Conservation (phyloP, 1,140 invertebrate genomes). For the Matsumurasca onukii region DNA sequence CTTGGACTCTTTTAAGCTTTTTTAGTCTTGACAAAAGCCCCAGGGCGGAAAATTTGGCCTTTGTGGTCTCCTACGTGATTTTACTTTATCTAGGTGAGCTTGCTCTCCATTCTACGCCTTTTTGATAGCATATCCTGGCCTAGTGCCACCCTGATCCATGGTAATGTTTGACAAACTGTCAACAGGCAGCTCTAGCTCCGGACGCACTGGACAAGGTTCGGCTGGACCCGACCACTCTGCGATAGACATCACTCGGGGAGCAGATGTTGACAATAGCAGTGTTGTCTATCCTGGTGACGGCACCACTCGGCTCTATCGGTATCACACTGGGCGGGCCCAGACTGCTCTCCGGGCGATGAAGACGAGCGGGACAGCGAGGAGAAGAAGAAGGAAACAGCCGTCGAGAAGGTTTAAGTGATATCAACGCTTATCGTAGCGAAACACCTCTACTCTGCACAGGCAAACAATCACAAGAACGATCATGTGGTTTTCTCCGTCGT, state of each 20-base stretch:
- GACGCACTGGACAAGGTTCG: conserved; percentile 61
- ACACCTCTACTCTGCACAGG: no score
- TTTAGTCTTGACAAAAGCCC: neutral
- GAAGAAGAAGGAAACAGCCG: neutral
- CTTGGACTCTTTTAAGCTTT: no score
- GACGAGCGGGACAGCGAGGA: neutral
- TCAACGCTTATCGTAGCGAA: neutral
- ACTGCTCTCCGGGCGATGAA: neutral
- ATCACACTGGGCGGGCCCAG: conserved; percentile 53
- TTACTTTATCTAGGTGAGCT: neutral
- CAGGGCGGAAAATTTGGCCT: neutral
- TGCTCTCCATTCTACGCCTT: neutral
- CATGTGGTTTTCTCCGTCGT: no score
- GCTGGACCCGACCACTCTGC: conserved; percentile 40
- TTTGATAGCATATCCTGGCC: neutral
- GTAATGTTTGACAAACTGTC: neutral
- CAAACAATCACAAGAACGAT: neutral
- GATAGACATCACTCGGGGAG: conserved; percentile 46
- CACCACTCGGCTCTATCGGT: conserved; percentile 64
- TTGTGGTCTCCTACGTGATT: neutral
- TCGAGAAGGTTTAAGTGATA: neutral
- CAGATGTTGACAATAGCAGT: conserved; percentile 69
- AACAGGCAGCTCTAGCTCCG: conserved; percentile 61
- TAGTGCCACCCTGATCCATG: neutral
- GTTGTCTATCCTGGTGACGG: conserved; percentile 69